Conservation (phyloP, 2,888 invertebrate species). For the Drosophila koepferae region DNA sequence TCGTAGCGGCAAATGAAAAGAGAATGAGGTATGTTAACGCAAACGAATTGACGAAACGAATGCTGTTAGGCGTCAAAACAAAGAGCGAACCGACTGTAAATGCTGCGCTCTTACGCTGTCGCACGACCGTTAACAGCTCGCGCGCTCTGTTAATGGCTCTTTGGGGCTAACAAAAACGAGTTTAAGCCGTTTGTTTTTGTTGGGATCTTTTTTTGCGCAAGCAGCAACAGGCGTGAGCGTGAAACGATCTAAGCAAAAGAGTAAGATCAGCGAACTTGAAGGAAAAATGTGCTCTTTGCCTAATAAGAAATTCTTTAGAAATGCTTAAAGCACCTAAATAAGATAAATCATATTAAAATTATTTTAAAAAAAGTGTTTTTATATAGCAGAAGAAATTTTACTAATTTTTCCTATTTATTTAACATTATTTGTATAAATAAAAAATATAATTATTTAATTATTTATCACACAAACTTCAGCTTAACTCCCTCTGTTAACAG, state of each 20-base stretch:
- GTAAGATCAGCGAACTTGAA: conserved; percentile 8
- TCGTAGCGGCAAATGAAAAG: conserved; percentile 60
- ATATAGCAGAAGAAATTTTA: neutral
- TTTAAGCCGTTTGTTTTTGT: conserved; percentile 14
- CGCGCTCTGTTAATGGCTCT: conserved; percentile 1
- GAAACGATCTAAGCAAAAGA: conserved; percentile 8
- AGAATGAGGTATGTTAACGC: conserved; percentile 54
- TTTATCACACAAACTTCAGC: neutral
- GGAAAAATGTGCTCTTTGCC: neutral
- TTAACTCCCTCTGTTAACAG: neutral
- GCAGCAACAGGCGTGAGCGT: conserved; percentile 36
- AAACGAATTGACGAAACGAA: conserved; percentile 41
- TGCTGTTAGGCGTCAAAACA: neutral
- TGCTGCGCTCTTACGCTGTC: conserved; percentile 22
- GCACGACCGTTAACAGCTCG: conserved; percentile 5
- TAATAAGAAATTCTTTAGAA: neutral
- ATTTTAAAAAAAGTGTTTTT: neutral
- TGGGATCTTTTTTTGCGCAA: neutral
- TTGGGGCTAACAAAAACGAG: conserved; percentile 22
- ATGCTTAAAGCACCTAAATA: neutral
- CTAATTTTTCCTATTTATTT: neutral
- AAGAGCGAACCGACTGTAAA: conserved; percentile 25
- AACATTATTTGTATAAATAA: neutral
- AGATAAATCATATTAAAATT: neutral
- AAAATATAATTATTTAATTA: neutral